These are phyloP conservation scores for Meriones psammophilus DNA, from an alignment of 2,797 vertebrate species.

Conservation along the genomic window DNA sequence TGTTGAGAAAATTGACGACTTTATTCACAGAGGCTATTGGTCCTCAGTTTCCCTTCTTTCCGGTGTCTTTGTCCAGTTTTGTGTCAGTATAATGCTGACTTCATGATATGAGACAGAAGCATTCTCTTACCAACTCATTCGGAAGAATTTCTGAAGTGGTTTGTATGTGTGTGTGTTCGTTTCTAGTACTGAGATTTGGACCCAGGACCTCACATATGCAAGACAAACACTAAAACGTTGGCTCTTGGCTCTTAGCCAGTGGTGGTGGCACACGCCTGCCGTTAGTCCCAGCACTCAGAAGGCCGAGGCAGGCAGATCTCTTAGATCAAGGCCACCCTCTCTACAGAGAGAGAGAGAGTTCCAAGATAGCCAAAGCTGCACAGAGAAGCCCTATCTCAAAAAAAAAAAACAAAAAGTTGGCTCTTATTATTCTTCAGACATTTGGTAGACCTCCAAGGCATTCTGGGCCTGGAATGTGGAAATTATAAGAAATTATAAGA, in stretches of 20 bases:
- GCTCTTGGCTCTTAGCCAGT: background rate
- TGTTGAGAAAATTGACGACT: background rate
- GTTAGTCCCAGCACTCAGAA: no score
- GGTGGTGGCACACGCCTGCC: no score
- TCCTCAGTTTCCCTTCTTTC: background rate
- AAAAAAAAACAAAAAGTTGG: background rate
- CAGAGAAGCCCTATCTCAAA: no score
- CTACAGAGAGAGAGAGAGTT: no score
- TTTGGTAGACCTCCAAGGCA: background rate
- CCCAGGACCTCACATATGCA: background rate
- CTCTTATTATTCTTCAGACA: background rate
- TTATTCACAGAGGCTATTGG: conserved; percentile 11
- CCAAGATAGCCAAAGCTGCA: no score
- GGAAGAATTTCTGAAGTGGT: background rate
- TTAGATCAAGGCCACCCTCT: no score
- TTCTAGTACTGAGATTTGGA: background rate
- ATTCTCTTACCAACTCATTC: background rate
- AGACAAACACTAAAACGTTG: background rate
- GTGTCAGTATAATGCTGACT: background rate
- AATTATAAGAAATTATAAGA: background rate
- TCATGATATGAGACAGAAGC: background rate
- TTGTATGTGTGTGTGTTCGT: background rate
- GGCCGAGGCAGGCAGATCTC: no score
- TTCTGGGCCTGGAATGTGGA: background rate
- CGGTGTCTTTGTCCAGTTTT: background rate